Evolutionary conservation across 2,797 vertebrate species (phyloP).

Genomic region (Enteromius argenteus): DNA sequence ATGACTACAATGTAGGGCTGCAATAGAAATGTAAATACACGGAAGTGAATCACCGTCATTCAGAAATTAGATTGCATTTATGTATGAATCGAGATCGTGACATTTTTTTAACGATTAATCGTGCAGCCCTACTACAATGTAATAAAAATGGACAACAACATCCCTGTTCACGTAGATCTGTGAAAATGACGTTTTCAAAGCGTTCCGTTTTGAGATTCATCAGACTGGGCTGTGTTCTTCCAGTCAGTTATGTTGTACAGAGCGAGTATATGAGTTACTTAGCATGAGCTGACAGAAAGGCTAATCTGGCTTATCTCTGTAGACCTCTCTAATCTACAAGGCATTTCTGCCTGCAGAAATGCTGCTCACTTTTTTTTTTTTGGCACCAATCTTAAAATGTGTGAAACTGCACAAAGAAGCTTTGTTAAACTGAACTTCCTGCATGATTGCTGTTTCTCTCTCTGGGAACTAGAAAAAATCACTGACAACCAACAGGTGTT

Average conservation of each 20-base stretch:
- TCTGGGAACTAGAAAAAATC: neutral
- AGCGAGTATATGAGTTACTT: neutral
- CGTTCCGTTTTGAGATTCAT: neutral
- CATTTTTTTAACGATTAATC: no score
- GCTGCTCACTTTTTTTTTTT: neutral
- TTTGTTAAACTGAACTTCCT: neutral
- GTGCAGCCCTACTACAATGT: no score
- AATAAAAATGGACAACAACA: neutral
- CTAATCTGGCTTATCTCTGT: neutral
- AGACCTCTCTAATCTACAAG: neutral
- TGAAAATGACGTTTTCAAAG: neutral
- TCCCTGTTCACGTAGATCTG: no score
- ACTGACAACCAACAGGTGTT: neutral
- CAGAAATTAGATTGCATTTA: no score
- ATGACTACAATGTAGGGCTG: no score
- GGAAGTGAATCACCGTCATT: no score
- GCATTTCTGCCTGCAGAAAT: neutral
- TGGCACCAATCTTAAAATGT: neutral
- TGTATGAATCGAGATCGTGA: no score
- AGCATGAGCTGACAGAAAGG: no score
- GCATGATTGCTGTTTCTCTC: neutral
- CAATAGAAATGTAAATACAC: no score
- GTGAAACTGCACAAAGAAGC: neutral
- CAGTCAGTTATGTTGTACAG: neutral
- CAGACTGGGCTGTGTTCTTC: neutral